Evolutionary conservation across 2,888 invertebrate species (phyloP).

Genomic region (Dryomyza anilis): DNA sequence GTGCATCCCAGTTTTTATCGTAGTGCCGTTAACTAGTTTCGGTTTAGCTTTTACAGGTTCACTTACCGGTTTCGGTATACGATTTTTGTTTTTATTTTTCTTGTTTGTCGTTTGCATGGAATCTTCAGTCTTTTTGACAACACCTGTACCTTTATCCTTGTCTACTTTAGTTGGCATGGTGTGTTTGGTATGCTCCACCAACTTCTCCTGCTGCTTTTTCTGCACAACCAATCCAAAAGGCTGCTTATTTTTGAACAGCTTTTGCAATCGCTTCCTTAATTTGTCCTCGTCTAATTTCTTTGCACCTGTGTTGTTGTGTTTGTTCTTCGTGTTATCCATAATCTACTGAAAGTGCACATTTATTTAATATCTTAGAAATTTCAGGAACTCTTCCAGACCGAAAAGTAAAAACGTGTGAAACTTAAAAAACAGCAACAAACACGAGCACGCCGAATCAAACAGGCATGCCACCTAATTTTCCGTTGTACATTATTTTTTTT

Average conservation of each 20-base stretch:
- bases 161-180: not conserved
- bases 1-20: no score
- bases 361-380: no score
- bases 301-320: not conserved
- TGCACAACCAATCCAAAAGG: not conserved
- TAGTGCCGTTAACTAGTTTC: no score
- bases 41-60: no score
- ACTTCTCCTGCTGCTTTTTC: constrained; percentile 9
- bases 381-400: not conserved
- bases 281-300: constrained; percentile 27
- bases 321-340: no score
- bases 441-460: not conserved
- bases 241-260: constrained; percentile 24
- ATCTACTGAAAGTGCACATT: no score
- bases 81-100: constrained; percentile 6
- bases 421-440: not conserved
- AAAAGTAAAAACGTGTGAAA: not conserved
- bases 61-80: no score
- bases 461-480: not conserved
- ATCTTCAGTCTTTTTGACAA: no score
- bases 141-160: not conserved
- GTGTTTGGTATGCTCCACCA: not conserved
- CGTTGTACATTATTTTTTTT: constrained; percentile 2
- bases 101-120: not conserved
- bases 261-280: constrained; percentile 29